These are phyloP conservation scores for Acromyrmex heyeri DNA, from an alignment of 1,140 invertebrate species.

Conservation along the genomic window DNA sequence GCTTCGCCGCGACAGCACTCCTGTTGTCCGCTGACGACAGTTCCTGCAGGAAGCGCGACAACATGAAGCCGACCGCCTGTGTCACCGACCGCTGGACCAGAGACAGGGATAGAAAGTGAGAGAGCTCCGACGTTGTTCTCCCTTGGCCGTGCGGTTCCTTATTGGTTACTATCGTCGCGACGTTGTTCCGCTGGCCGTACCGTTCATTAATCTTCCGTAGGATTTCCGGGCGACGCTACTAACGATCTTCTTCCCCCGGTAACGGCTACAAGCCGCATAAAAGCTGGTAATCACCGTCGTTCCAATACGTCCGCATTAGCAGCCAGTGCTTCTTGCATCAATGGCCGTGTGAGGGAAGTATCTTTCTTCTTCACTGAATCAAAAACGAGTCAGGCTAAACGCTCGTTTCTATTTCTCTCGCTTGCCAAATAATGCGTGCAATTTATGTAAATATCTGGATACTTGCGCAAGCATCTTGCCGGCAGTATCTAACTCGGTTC, in stretches of 20 bases:
- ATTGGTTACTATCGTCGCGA: conserved; percentile 27
- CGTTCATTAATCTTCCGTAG: conserved; percentile 54
- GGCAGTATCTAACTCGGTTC: conserved; percentile 10
- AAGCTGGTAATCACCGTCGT: conserved; percentile 1
- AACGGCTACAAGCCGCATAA: conserved; percentile 36
- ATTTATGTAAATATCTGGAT: conserved; percentile 8
- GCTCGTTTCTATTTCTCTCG: background rate
- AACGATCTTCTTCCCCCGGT: conserved; percentile 40
- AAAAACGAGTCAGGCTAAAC: background rate
- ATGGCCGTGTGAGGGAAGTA: background rate
- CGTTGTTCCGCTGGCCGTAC: no score
- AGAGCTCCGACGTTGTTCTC: background rate
- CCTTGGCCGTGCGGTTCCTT: background rate
- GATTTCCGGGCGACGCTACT: conserved; percentile 40
- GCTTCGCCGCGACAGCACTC: conserved; percentile 34
- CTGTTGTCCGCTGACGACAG: conserved; percentile 60
- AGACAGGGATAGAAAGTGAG: background rate
- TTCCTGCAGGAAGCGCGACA: conserved; percentile 68
- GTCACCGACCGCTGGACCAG: background rate
- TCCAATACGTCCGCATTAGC: conserved; percentile 28
- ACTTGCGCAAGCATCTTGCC: background rate
- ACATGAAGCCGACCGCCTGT: conserved; percentile 55
- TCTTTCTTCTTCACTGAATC: background rate
- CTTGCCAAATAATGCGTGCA: background rate
- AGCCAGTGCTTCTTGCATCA: background rate